phyloP scores from a whole-genome alignment of 2,113 vertebrate species.

The Trogon surrucura region DNA sequence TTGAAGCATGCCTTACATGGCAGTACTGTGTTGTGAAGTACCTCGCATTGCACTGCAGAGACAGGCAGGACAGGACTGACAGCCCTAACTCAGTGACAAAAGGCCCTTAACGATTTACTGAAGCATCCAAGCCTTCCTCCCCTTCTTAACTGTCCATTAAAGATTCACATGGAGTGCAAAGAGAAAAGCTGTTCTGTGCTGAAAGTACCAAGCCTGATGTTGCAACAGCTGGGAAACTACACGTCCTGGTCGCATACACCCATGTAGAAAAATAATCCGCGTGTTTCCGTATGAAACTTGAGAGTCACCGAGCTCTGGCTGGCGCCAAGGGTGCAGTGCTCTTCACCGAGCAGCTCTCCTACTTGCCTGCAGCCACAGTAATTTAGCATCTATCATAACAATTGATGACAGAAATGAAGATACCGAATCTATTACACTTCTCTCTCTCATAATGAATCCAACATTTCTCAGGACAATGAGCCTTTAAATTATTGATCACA shows the following conservation, averaged over 20 bases:
- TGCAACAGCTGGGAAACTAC: not conserved
- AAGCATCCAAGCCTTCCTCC: not conserved
- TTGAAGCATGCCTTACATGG: not conserved
- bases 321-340: not conserved
- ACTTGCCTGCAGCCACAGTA: not conserved
- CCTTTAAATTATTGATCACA: conserved; percentile 37
- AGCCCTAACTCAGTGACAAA: not conserved
- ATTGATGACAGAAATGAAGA: conserved; percentile 26
- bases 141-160: not conserved
- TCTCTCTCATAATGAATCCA: conserved; percentile 39
- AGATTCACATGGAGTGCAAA: accelerated
- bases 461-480: conserved; percentile 41
- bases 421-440: not conserved
- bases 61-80: not conserved
- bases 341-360: not conserved
- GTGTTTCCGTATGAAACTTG: not conserved
- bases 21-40: not conserved
- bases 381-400: not conserved
- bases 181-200: not conserved
- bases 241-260: not conserved
- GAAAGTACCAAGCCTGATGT: not conserved
- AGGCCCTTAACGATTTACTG: not conserved
- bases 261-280: not conserved
- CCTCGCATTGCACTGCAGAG: not conserved
- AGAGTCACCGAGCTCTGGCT: not conserved